A percentile compares a stretch with the other conserved stretches of the same genome.
These are phyloP conservation scores for Resseliella maxima DNA, from an alignment of 2,888 invertebrate genomes.

Conservation along the genomic window DNA sequence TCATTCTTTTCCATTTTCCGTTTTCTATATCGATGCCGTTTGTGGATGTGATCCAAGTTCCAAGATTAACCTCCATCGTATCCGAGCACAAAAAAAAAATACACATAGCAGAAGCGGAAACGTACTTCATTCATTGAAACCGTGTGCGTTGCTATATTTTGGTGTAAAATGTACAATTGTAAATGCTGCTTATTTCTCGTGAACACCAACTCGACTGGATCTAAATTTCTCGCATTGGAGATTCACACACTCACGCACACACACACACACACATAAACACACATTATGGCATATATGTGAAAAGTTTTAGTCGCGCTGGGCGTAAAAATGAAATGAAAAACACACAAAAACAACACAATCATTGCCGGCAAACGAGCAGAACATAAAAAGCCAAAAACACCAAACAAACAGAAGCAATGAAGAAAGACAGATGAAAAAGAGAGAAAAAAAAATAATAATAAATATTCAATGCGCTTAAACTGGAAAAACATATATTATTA, in stretches of 20 bases:
- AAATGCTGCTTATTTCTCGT: background rate
- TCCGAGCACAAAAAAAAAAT: constrained; percentile 22
- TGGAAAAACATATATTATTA: constrained; percentile 54
- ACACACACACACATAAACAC: background rate
- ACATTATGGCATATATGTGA: constrained; percentile 11
- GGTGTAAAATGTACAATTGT: background rate
- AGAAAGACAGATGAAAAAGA: background rate
- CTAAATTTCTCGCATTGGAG: background rate
- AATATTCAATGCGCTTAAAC: constrained; percentile 52
- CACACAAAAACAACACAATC: background rate
- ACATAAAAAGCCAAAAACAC: background rate
- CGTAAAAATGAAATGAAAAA: constrained; percentile 5
- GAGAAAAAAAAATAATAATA: background rate
- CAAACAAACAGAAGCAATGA: background rate
- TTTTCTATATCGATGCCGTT: background rate
- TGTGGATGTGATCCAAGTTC: constrained; percentile 13
- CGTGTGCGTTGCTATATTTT: background rate
- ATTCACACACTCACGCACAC: background rate
- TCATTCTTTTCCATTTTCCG: background rate
- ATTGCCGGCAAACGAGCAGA: background rate
- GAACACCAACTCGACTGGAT: background rate
- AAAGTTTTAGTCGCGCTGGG: constrained; percentile 41
- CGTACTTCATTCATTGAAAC: constrained; percentile 7
- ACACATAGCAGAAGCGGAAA: background rate
- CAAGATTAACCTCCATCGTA: background rate